A percentile compares a stretch with the other conserved stretches of the same genome.
Evolutionary conservation across 2,113 vertebrate genomes (phyloP).

Genomic region (Hydrochoerus hydrochaeris): DNA sequence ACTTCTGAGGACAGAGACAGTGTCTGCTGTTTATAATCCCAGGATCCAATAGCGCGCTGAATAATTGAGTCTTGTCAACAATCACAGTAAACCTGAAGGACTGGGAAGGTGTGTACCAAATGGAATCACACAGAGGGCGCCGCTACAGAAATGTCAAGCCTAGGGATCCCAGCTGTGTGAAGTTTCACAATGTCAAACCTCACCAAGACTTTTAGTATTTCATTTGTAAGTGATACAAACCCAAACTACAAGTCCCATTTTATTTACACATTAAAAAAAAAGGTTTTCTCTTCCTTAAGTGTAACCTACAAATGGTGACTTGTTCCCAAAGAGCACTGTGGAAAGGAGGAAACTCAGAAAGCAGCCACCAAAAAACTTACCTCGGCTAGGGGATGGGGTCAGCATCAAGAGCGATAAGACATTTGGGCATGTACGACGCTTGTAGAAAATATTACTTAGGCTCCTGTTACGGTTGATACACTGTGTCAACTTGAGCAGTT

Average conservation of each 20-base stretch:
- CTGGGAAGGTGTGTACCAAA: background rate
- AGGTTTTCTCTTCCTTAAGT: background rate
- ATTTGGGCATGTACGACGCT: background rate
- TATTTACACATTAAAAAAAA: conserved; percentile 15
- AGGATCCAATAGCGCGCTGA: background rate
- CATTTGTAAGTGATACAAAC: background rate
- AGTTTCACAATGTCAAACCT: background rate
- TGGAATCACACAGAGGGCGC: background rate
- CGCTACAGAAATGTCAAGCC: background rate
- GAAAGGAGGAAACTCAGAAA: background rate
- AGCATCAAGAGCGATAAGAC: background rate
- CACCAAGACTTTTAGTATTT: background rate
- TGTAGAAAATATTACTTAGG: background rate
- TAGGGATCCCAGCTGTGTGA: background rate
- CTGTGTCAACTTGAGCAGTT: too few species aligned
- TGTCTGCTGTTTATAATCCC: background rate
- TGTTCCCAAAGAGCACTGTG: background rate
- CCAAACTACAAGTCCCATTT: conserved; percentile 1
- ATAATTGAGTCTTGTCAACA: background rate
- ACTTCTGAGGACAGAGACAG: background rate
- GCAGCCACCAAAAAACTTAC: background rate
- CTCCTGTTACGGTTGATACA: too few species aligned
- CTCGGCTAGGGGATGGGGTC: background rate
- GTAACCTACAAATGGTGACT: background rate
- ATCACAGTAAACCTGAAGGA: background rate